Evolutionary conservation across 2,888 invertebrate species (phyloP).

Genomic region (Eumacrocentrus americanus): DNA sequence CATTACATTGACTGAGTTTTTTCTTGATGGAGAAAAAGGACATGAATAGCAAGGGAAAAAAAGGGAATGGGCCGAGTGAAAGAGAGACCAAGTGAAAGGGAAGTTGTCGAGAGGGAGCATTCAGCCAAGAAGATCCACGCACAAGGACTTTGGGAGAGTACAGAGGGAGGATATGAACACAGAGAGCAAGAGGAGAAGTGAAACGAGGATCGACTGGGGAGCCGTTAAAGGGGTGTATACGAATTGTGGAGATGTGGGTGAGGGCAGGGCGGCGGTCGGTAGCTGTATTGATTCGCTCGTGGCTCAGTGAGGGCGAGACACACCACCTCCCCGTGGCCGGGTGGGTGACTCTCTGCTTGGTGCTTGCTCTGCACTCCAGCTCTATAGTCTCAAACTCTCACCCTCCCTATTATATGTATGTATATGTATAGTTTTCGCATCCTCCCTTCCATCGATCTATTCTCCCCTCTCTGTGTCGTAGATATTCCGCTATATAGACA

Average conservation of each 20-base stretch:
- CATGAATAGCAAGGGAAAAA: slow-evolving; percentile 10
- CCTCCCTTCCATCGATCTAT: neutral
- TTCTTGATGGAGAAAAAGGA: neutral
- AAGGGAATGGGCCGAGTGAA: slow-evolving; percentile 4
- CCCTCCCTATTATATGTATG: too few relatives aligned
- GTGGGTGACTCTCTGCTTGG: slow-evolving; percentile 41
- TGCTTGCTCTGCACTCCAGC: slow-evolving; percentile 1
- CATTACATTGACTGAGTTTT: neutral
- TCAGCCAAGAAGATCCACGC: slow-evolving; percentile 19
- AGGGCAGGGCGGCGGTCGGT: slow-evolving; percentile 54
- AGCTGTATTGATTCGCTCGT: slow-evolving; percentile 60
- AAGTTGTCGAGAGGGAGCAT: slow-evolving; percentile 29
- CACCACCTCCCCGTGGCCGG: slow-evolving; percentile 46
- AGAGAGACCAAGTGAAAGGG: slow-evolving; percentile 36
- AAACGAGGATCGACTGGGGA: slow-evolving; percentile 30
- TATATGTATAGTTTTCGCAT: too few relatives aligned
- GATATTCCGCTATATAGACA: slow-evolving; percentile 7
- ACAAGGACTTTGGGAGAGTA: slow-evolving; percentile 33
- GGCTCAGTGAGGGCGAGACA: slow-evolving; percentile 38
- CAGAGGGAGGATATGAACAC: too few relatives aligned
- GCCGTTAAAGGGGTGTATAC: slow-evolving; percentile 31
- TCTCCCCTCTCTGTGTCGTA: neutral
- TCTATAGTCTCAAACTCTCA: slow-evolving; percentile 18
- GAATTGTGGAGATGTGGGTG: slow-evolving; percentile 41
- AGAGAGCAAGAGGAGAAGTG: slow-evolving; percentile 24